phyloP scores from a whole-genome alignment of 2,888 invertebrate species.

The Pterostichus madidus region DNA sequence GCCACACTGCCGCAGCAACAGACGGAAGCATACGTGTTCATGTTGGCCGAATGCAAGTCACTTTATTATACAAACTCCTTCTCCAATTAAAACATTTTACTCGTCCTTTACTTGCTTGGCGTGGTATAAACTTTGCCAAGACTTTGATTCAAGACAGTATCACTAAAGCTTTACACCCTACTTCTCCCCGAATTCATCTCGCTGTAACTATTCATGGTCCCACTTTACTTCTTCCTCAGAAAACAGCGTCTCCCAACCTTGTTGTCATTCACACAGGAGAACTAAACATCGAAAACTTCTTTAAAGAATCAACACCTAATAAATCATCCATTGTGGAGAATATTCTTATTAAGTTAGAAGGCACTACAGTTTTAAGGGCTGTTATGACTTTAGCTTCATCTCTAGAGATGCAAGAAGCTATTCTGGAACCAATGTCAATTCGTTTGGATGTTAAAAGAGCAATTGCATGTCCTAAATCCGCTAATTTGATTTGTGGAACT shows the following conservation, averaged over 20 bases:
- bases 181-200: conserved; percentile 74
- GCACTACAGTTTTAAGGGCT: conserved; percentile 84
- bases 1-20: conserved; percentile 77
- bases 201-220: conserved; percentile 82
- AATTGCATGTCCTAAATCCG: conserved; percentile 77
- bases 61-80: conserved; percentile 83
- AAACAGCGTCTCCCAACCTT: conserved; percentile 88
- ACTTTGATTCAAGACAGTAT: conserved; percentile 46
- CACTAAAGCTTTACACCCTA: conserved; percentile 56
- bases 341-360: conserved; percentile 84
- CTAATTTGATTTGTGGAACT: conserved; percentile 64
- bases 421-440: conserved; percentile 86
- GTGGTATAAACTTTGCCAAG: background rate
- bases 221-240: conserved; percentile 87
- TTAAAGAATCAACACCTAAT: conserved; percentile 77
- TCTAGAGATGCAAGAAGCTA: conserved; percentile 88
- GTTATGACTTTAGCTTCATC: conserved; percentile 87
- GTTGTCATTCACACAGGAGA: conserved; percentile 88
- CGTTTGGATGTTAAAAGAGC: conserved; percentile 86
- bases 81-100: conserved; percentile 79
- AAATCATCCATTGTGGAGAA: conserved; percentile 83
- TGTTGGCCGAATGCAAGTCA: conserved; percentile 86
- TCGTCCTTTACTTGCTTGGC: conserved; percentile 38
- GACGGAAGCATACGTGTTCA: conserved; percentile 86
- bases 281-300: conserved; percentile 89